Evolutionary conservation across 2,797 vertebrate genomes (phyloP), one percentile per base, ranked within the genome.

Genomic region (Tokudaia muenninki): DNA sequence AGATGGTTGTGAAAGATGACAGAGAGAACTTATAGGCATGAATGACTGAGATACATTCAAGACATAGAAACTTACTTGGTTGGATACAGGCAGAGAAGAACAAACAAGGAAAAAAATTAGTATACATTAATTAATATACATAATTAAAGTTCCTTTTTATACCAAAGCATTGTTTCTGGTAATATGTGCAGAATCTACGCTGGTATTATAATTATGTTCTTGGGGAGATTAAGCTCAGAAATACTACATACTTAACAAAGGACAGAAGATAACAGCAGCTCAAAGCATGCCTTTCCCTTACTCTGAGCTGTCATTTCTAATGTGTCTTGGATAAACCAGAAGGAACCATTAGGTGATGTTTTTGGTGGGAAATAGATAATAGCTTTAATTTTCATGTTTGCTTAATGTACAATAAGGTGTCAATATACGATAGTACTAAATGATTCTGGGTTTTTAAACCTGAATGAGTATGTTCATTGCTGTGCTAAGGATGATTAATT

Each of bases 171-270:
- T 77, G 41, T 90, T 12, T 96, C 31, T 79, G 0, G 87, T 67
- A 80, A 61, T 1, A 65, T n/a, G 31, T 95, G 24, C 7, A 92
- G 31, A 90, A 63, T 63, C 4, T 34, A 29, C 80, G 3, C 57
- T 61, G 70, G 17, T 94, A 87, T n/a, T 93, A 6, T 78, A 59
- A 81, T 72, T 95, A 90, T 74, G 59, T 22, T 90, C 65, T 79
- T 57, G 50, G 79, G 3, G 26, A 70, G 82, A 93, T 83, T 59
- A 59, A 79, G 31, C 3, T 91, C 8, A 79, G 44, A 44, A 52
- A 87, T 75, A 55, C 31, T 55, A 63, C 21, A 31, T 67, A 63
- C 3, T 26, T 94, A 80, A 9, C 72, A 34, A 91, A 19, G 26
- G 3, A 57, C 78, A 24, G 12, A 67, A 89, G 74, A 72, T 91